phyloP scores from a whole-genome alignment of 30 jellyfish, hydroid and myxozoan species.

The Pelagia noctiluca region DNA sequence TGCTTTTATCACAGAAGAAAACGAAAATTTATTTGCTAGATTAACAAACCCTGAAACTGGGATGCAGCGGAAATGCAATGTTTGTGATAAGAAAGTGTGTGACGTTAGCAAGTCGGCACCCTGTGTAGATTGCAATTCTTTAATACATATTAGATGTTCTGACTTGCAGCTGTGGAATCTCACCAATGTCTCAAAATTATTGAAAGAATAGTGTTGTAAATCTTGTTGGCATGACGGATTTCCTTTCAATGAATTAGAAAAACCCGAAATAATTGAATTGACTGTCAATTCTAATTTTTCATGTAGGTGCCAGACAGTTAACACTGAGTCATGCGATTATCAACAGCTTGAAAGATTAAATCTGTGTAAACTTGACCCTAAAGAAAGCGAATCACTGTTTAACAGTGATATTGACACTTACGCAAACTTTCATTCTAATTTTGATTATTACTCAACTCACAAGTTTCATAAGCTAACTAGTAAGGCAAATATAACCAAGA shows the following conservation, averaged over 20 bases:
- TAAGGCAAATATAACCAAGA: slow-evolving; percentile 1
- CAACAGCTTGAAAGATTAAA: slow-evolving; percentile 2
- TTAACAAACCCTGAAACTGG: slow-evolving; percentile 20
- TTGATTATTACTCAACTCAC: slow-evolving; percentile 3
- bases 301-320: slow-evolving; percentile 25
- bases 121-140: slow-evolving; percentile 24
- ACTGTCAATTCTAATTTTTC: slow-evolving; percentile 17
- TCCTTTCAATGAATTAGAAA: slow-evolving; percentile 14
- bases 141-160: slow-evolving; percentile 19
- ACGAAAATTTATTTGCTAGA: slow-evolving; percentile 21
- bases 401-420: slow-evolving; percentile 17
- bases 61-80: slow-evolving; percentile 16
- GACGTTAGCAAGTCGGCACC: slow-evolving; percentile 26
- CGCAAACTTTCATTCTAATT: slow-evolving; percentile 15
- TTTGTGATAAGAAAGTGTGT: slow-evolving; percentile 16
- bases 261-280: slow-evolving; percentile 8
- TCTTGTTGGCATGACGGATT: slow-evolving; percentile 14
- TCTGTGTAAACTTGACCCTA: neutral
- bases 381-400: slow-evolving; percentile 1
- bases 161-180: slow-evolving; percentile 18
- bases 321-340: slow-evolving; percentile 2
- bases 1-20: slow-evolving; percentile 15
- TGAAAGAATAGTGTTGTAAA: slow-evolving; percentile 5
- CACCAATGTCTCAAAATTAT: slow-evolving; percentile 10
- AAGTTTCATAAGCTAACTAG: slow-evolving; percentile 24